These are phyloP conservation scores for Ellobium chinense DNA, from an alignment of 2,888 invertebrate species.

Conservation along the genomic window DNA sequence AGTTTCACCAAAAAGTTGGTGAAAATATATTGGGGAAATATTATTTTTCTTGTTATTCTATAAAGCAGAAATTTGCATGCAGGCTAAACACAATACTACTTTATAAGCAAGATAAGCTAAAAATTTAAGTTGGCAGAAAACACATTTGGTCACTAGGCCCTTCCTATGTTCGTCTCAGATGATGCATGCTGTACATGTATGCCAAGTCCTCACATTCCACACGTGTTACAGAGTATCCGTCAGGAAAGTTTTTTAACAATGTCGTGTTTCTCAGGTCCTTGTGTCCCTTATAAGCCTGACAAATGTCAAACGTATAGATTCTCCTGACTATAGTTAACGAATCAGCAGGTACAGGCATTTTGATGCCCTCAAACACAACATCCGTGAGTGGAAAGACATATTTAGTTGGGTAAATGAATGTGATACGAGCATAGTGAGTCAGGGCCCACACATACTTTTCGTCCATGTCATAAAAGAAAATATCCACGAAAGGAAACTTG, in stretches of 20 bases:
- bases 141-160: too few relatives aligned
- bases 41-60: too few relatives aligned
- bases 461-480: conserved; percentile 31
- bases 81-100: too few relatives aligned
- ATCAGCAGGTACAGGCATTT: conserved; percentile 12
- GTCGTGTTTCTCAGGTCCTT: conserved; percentile 93
- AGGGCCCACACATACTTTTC: conserved; percentile 27
- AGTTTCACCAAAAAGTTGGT: too few relatives aligned
- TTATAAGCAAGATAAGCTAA: too few relatives aligned
- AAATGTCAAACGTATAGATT: conserved; percentile 10
- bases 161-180: background rate
- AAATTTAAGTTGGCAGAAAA: too few relatives aligned
- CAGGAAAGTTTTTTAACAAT: background rate
- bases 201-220: background rate
- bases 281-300: conserved; percentile 82
- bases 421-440: conserved; percentile 2
- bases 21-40: too few relatives aligned
- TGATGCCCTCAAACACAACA: conserved; percentile 17
- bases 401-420: conserved; percentile 9
- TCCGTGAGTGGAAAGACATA: conserved; percentile 24
- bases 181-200: conserved; percentile 28
- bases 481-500: conserved; percentile 22
- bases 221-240: background rate
- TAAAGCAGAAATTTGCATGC: too few relatives aligned
- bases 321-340: background rate